Conservation (phyloP, 2,113 vertebrate species). For the Empidonax traillii region DNA sequence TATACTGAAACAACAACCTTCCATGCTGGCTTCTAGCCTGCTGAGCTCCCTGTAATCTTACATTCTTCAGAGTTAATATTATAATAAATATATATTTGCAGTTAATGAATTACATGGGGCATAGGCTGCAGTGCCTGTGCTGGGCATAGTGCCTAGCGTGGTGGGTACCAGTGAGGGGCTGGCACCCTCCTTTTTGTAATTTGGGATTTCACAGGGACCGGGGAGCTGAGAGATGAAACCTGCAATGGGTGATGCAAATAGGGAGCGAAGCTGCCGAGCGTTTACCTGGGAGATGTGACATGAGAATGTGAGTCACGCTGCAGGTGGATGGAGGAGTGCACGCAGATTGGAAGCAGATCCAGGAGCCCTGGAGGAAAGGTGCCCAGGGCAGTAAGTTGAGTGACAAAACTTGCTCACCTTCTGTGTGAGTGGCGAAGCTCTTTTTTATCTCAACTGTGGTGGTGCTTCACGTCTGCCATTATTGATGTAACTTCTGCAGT, state of each 20-base stretch:
- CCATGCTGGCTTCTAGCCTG: not conserved
- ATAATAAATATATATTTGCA: not conserved
- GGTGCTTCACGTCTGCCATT: not conserved
- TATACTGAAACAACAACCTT: not conserved
- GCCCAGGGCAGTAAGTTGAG: rapidly evolving
- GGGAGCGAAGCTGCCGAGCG: not conserved
- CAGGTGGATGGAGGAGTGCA: not conserved
- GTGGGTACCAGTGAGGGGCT: rapidly evolving
- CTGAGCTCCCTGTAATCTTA: not conserved
- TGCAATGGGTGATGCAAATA: rapidly evolving
- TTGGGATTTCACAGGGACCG: rapidly evolving
- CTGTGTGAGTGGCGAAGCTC: not conserved
- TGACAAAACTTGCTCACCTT: not conserved
- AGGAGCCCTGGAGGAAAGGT: not conserved
- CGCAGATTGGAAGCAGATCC: not conserved
- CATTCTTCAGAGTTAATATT: not conserved
- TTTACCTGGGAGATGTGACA: not conserved
- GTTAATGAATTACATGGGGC: rapidly evolving
- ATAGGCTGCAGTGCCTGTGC: not conserved
- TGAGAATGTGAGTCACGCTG: not conserved
- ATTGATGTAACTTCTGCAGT: not conserved
- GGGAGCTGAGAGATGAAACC: too few species aligned
- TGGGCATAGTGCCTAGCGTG: rapidly evolving
- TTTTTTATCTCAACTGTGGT: rapidly evolving
- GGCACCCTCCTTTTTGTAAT: rapidly evolving